A percentile compares a stretch with the other conserved stretches of the same genome.
phyloP scores from a whole-genome alignment of 2,888 invertebrate species.

The Hanleya hanleyi region DNA sequence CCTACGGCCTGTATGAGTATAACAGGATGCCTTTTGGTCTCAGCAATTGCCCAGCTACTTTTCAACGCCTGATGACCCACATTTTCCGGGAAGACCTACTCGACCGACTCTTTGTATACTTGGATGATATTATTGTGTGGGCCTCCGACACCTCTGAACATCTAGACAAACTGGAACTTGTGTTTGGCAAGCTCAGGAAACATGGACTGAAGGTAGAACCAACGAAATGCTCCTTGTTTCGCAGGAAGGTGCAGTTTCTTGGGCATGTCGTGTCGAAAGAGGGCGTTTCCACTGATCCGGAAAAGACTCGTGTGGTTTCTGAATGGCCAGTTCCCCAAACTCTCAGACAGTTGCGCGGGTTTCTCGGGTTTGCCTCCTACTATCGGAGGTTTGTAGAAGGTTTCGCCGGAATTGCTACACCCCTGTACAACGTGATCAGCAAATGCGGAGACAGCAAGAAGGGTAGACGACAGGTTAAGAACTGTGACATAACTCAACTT shows the following conservation, averaged over 20 bases:
- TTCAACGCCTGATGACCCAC: constrained; percentile 26
- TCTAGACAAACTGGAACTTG: background rate
- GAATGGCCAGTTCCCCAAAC: background rate
- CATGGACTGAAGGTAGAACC: background rate
- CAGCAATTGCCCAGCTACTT: constrained; percentile 27
- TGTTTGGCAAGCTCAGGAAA: background rate
- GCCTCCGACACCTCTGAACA: background rate
- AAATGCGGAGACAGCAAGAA: background rate
- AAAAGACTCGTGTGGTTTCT: background rate
- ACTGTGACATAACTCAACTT: background rate
- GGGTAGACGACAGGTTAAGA: background rate
- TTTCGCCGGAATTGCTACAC: background rate
- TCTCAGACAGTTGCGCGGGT: background rate
- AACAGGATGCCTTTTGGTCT: constrained; percentile 33
- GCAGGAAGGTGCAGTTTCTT: background rate
- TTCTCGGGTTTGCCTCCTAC: background rate
- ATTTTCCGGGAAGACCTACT: background rate
- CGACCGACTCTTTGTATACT: background rate
- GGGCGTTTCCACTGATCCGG: background rate
- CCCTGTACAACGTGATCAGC: background rate
- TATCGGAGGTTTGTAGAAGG: background rate
- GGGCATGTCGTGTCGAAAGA: background rate
- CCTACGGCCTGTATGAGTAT: no score
- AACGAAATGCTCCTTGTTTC: background rate
- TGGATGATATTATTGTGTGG: background rate